Evolutionary conservation across 2,797 vertebrate genomes (phyloP).

Genomic region (Brotula barbata): DNA sequence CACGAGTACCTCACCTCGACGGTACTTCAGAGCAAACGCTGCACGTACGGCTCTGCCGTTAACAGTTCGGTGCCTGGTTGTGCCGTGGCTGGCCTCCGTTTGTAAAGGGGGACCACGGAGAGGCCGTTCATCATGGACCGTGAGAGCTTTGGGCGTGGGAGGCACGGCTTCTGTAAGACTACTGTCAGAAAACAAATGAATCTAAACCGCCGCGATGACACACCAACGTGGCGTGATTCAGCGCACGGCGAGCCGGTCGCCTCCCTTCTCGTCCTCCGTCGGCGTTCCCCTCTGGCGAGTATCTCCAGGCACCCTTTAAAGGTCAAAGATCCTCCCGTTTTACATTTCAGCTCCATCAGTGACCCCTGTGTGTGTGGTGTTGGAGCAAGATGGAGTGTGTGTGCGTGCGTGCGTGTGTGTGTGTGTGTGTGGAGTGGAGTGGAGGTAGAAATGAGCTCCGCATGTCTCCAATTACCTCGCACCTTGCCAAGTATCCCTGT

Average conservation of each 20-base stretch:
- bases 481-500: constrained; percentile 31
- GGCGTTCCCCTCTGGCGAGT: constrained; percentile 48
- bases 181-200: constrained; percentile 37
- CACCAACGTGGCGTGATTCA: constrained; percentile 32
- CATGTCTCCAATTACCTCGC: constrained; percentile 43
- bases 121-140: constrained; percentile 10
- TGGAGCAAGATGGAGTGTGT: constrained; percentile 26
- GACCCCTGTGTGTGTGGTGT: constrained; percentile 33
- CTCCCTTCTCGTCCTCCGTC: too few species aligned
- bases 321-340: constrained; percentile 47
- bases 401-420: constrained; percentile 25
- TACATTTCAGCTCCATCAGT: constrained; percentile 37
- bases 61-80: constrained; percentile 8
- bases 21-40: too few species aligned
- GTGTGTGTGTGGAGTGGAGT: constrained; percentile 16
- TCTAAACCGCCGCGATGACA: constrained; percentile 31
- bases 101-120: constrained; percentile 8
- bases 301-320: constrained; percentile 54
- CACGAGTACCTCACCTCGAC: too few species aligned
- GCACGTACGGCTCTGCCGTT: too few species aligned
- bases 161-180: constrained; percentile 13
- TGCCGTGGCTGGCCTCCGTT: constrained; percentile 17
- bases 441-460: constrained; percentile 26
- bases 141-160: constrained; percentile 6
- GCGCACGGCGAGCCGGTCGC: too few species aligned